These are phyloP conservation scores for Parauchenoglanis ngamensis DNA, from an alignment of 2,797 vertebrate species.

Conservation along the genomic window DNA sequence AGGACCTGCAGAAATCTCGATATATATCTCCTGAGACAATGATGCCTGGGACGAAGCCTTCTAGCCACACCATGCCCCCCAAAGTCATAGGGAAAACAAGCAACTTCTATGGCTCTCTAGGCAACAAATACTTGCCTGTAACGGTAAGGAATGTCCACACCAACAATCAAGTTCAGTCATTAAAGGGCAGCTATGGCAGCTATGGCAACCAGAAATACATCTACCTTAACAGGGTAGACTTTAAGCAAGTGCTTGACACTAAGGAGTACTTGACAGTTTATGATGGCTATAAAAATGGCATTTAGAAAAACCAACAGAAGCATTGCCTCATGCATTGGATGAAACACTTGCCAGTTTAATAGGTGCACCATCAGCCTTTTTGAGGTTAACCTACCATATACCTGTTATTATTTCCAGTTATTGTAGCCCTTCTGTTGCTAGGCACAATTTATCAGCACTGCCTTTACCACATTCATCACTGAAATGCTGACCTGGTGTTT, in stretches of 20 bases:
- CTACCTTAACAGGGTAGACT: not conserved
- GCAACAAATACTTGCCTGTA: conserved; percentile 70
- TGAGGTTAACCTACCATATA: not conserved
- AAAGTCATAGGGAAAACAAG: conserved; percentile 79
- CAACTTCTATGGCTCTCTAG: conserved; percentile 75
- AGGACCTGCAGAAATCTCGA: conserved; percentile 84
- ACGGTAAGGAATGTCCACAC: conserved; percentile 64
- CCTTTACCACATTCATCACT: not conserved
- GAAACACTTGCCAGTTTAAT: not conserved
- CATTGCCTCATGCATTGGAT: not conserved
- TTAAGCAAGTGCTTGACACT: not conserved
- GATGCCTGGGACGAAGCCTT: conserved; percentile 82
- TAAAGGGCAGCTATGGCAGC: not conserved
- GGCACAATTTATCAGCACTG: not conserved
- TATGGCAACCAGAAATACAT: conserved; percentile 14
- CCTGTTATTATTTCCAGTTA: not conserved
- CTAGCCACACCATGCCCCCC: conserved; percentile 79
- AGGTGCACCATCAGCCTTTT: not conserved
- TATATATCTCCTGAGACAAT: conserved; percentile 79
- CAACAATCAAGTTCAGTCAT: not conserved
- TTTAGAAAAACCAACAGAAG: not conserved
- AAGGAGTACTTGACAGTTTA: conserved; percentile 5
- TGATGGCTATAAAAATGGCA: conserved; percentile 11
- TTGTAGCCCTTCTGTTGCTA: not conserved
- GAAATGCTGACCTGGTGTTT: not conserved